Percentiles rank a stretch among this genome's conserved stretches.
phyloP scores from a whole-genome alignment of 2,113 vertebrate genomes.

The Arenaria interpres region DNA sequence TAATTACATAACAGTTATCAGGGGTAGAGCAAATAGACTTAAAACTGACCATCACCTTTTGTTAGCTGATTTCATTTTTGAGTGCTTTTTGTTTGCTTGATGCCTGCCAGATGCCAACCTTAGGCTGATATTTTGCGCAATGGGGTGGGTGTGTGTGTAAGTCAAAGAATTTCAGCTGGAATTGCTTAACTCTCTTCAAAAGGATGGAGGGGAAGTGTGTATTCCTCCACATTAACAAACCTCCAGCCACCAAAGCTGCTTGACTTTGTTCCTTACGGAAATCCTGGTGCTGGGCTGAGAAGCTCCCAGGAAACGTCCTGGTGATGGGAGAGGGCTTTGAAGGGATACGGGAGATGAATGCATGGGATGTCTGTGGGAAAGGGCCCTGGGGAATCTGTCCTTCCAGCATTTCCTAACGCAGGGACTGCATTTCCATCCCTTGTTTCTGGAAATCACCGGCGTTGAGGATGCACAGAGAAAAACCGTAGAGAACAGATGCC shows the following conservation, averaged over 20 bases:
- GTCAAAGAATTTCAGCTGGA: background rate
- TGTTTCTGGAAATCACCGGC: background rate
- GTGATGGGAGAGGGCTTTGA: background rate
- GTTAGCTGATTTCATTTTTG: background rate
- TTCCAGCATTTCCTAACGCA: background rate
- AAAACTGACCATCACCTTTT: background rate
- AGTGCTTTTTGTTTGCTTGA: background rate
- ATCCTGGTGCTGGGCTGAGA: background rate
- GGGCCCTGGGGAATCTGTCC: background rate
- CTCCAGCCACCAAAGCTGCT: background rate
- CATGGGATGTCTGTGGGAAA: background rate
- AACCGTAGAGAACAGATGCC: background rate
- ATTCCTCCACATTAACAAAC: background rate
- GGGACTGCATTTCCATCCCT: background rate
- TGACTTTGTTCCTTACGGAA: background rate
- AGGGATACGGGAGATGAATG: background rate
- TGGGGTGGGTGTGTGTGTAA: too few relatives aligned
- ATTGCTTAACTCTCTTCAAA: background rate
- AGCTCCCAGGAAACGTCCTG: background rate
- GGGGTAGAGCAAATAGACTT: background rate
- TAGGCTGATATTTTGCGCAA: background rate
- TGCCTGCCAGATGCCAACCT: background rate
- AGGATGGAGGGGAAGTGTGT: background rate
- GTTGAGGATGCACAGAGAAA: background rate
- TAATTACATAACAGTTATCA: background rate